Evolutionary conservation across 1,140 invertebrate species (phyloP), one percentile per base, ranked within the genome.

Genomic region (Leptoteleia sp.): DNA sequence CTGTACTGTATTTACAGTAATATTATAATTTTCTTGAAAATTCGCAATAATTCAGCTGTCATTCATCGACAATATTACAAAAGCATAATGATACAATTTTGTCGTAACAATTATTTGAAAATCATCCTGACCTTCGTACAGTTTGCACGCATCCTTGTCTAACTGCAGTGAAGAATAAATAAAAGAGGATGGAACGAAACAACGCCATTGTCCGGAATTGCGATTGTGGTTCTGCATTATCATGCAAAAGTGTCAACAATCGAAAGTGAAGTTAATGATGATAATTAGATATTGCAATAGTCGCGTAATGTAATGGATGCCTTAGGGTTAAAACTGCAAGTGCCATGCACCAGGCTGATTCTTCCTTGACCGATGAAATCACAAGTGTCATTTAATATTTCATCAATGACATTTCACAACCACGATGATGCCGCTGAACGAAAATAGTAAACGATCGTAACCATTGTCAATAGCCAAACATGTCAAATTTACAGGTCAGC

Each of bases 181-280:
- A 22, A 2, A 22, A n/a, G 35, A 50, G 42, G 19, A 17, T 22
- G 3, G 25, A 54, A 17, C 11, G 67, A 13, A 31, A 19, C 3
- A 29, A 9, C 22, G 35, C 22, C 38, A 67, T 59, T 65, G 61
- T 65, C 15, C 27, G 29, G 27, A 19, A 54, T 67, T 75, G 22
- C 54, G 17, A 33, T 4, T 57, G 11, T n/a, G 1, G 0, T 52
- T 71, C 7, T 62, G 67, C 61, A 62, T 19, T 35, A 72, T 78
- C 76, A 72, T 31, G 52, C 57, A 72, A 78, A 78, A 65, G 67
- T 68, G 67, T 78, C 61, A 72, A 78, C 67, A 78, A 78, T 55
- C 48, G 76, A 78, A 78, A 78, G 76, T 72, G 54, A 67, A 54
- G 67, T 72, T 72, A 62, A 78, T 67, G 67, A 67, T 54, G 76